phyloP scores from a whole-genome alignment of 2,113 vertebrate species.

The Corythaeola cristata region DNA sequence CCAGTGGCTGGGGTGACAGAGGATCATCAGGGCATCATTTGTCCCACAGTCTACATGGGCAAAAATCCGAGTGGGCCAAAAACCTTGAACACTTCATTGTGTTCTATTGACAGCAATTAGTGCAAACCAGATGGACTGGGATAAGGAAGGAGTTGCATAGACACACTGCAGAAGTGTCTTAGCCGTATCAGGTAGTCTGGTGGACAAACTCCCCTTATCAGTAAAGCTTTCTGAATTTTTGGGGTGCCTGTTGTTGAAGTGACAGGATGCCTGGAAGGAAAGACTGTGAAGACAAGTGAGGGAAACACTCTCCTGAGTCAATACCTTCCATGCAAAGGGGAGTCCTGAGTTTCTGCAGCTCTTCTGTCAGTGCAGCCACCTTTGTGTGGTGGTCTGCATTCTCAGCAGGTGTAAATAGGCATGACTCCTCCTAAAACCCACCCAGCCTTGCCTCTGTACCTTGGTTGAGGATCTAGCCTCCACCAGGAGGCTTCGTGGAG shows the following conservation, averaged over 20 bases:
- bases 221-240: neutral
- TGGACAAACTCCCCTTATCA: neutral
- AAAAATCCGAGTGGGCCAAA: neutral
- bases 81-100: neutral
- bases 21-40: neutral
- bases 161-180: neutral
- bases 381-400: neutral
- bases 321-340: neutral
- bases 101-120: neutral
- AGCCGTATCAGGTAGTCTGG: neutral
- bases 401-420: neutral
- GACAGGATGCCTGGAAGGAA: neutral
- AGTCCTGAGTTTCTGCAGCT: neutral
- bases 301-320: neutral
- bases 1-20: neutral
- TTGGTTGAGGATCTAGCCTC: neutral
- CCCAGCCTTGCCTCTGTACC: neutral
- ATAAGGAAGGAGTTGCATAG: neutral
- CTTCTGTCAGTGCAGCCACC: neutral
- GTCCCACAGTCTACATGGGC: fast-evolving
- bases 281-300: neutral
- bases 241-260: neutral
- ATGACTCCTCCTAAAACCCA: neutral
- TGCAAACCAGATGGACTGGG: neutral
- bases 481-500: neutral